These are phyloP conservation scores for Andrena trimmerana DNA, from an alignment of 2,888 invertebrate genomes.

Conservation along the genomic window DNA sequence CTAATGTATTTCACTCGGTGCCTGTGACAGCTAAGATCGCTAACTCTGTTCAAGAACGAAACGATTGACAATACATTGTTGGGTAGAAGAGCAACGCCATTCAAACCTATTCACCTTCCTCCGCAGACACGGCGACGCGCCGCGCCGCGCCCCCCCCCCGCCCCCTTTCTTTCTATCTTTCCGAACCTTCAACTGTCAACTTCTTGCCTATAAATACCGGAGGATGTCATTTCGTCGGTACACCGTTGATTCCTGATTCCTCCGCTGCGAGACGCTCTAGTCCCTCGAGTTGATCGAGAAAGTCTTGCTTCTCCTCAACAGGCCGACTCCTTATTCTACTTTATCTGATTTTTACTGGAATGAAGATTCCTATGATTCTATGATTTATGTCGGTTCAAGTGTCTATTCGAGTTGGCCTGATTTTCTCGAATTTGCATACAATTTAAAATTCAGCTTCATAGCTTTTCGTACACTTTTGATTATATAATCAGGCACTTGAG, in stretches of 20 bases:
- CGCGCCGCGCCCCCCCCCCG: background rate
- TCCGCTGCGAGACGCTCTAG: background rate
- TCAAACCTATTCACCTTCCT: conserved; percentile 43
- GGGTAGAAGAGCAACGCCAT: conserved; percentile 46
- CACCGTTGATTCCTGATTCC: background rate
- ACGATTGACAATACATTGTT: conserved; percentile 67
- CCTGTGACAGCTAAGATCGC: conserved; percentile 71
- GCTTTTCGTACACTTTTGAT: too few species aligned
- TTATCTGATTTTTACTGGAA: too few species aligned
- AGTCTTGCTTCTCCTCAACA: background rate
- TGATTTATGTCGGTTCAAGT: too few species aligned
- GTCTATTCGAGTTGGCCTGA: too few species aligned
- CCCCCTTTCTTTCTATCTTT: background rate
- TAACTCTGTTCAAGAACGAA: conserved; percentile 55
- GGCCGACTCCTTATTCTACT: background rate
- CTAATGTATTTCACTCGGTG: conserved; percentile 78
- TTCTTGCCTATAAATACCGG: background rate
- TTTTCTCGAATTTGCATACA: too few species aligned
- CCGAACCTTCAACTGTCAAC: background rate
- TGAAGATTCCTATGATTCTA: too few species aligned
- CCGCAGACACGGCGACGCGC: conserved; percentile 15
- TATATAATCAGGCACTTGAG: too few species aligned
- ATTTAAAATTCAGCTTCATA: too few species aligned
- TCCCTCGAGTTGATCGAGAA: background rate
- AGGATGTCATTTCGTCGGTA: background rate